phyloP scores from a whole-genome alignment of 1,140 invertebrate genomes.

The Halesus radiatus region DNA sequence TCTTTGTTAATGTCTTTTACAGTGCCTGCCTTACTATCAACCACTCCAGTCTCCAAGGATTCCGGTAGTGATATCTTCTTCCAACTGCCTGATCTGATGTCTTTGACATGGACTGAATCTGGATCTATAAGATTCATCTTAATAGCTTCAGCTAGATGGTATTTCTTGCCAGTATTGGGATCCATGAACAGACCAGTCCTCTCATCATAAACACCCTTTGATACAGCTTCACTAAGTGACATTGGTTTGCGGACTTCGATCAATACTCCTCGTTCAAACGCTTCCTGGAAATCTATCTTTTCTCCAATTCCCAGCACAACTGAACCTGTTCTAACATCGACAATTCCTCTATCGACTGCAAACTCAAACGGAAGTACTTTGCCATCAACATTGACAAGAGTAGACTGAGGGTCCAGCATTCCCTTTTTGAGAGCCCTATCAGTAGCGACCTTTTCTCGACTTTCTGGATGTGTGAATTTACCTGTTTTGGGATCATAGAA shows the following conservation, averaged over 20 bases:
- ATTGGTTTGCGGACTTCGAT: slow-evolving; percentile 86
- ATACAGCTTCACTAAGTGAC: slow-evolving; percentile 86
- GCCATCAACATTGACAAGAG: slow-evolving; percentile 81
- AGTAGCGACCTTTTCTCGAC: slow-evolving; percentile 81
- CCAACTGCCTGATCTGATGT: slow-evolving; percentile 81
- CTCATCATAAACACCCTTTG: slow-evolving; percentile 86
- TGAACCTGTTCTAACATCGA: slow-evolving; percentile 83
- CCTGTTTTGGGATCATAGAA: slow-evolving; percentile 82
- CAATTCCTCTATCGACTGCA: slow-evolving; percentile 83
- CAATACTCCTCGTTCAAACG: slow-evolving; percentile 86
- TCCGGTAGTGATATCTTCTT: slow-evolving; percentile 82
- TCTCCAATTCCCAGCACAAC: slow-evolving; percentile 74
- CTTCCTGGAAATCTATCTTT: slow-evolving; percentile 87
- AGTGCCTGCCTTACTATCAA: slow-evolving; percentile 81
- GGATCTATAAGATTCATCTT: slow-evolving; percentile 83
- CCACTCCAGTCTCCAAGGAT: slow-evolving; percentile 80
- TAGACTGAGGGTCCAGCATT: slow-evolving; percentile 85
- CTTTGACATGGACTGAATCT: slow-evolving; percentile 86
- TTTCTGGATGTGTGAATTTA: slow-evolving; percentile 78
- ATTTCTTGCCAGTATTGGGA: slow-evolving; percentile 80
- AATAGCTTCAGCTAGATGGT: slow-evolving; percentile 83
- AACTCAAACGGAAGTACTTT: slow-evolving; percentile 85
- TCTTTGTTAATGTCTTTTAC: slow-evolving; percentile 79
- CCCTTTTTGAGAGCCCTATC: slow-evolving; percentile 84
- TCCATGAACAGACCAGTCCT: slow-evolving; percentile 84